A percentile compares a stretch with the other conserved stretches of the same genome.
Conservation (phyloP, 2,113 vertebrate species). For the Trichomycterus rosablanca region DNA sequence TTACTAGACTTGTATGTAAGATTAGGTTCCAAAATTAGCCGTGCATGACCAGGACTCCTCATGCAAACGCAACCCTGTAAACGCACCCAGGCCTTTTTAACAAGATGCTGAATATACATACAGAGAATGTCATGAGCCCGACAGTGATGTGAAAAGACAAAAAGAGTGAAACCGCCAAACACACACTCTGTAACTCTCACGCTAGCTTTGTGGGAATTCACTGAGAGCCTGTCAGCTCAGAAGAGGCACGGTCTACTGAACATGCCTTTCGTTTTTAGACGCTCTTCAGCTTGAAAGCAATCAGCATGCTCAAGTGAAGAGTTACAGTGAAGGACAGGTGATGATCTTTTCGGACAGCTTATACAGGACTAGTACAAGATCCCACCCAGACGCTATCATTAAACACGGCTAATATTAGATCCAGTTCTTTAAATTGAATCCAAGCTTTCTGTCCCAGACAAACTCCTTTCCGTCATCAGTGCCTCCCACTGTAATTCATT, state of each 20-base stretch:
- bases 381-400: constrained; percentile 1
- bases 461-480: neutral
- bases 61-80: no score
- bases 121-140: neutral
- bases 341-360: no score
- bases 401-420: constrained; percentile 27
- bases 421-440: constrained; percentile 9
- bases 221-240: constrained; percentile 8
- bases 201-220: constrained; percentile 10
- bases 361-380: neutral
- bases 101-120: neutral
- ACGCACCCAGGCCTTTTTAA: neutral
- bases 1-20: neutral
- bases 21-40: neutral
- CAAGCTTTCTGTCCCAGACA: neutral
- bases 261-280: neutral
- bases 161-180: neutral
- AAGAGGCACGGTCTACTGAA: neutral
- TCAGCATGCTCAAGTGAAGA: neutral
- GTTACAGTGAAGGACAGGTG: neutral
- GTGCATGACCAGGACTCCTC: neutral
- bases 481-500: neutral
- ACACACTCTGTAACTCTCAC: neutral
- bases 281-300: neutral
- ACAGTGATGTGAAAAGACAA: neutral